Conservation (phyloP, 2,888 invertebrate genomes). For the Mallateleia sp. region DNA sequence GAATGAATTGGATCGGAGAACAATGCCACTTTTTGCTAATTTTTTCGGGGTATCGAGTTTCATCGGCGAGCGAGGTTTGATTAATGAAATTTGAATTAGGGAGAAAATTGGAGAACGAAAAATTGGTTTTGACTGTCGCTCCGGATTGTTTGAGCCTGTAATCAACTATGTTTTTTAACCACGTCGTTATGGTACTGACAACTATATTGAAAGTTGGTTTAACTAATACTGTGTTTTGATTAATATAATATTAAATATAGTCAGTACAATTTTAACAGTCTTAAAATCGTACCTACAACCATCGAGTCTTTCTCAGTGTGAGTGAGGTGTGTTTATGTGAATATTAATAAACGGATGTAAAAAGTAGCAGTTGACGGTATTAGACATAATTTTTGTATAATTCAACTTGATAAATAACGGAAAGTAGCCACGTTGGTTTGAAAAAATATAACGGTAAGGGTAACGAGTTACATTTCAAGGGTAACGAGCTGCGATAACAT, state of each 20-base stretch:
- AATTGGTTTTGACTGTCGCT: background rate
- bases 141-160: no score
- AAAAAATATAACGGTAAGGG: slow-evolving; percentile 72
- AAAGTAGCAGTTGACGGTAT: slow-evolving; percentile 42
- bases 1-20: background rate
- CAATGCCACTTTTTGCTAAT: background rate
- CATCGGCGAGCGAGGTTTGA: background rate
- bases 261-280: background rate
- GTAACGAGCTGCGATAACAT: slow-evolving; percentile 61
- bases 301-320: no score
- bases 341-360: slow-evolving; percentile 42
- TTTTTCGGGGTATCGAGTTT: background rate
- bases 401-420: slow-evolving; percentile 62
- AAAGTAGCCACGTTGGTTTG: slow-evolving; percentile 47
- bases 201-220: no score
- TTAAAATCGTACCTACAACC: no score
- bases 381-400: slow-evolving; percentile 53
- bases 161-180: no score
- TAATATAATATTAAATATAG: background rate
- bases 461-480: slow-evolving; percentile 69
- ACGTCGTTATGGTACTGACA: no score
- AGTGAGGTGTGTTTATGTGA: slow-evolving; percentile 26
- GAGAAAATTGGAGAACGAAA: background rate
- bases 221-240: no score
- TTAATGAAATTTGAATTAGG: background rate